Conservation (phyloP, 2,888 invertebrate genomes). For the Cataglyphis altisquamis region DNA sequence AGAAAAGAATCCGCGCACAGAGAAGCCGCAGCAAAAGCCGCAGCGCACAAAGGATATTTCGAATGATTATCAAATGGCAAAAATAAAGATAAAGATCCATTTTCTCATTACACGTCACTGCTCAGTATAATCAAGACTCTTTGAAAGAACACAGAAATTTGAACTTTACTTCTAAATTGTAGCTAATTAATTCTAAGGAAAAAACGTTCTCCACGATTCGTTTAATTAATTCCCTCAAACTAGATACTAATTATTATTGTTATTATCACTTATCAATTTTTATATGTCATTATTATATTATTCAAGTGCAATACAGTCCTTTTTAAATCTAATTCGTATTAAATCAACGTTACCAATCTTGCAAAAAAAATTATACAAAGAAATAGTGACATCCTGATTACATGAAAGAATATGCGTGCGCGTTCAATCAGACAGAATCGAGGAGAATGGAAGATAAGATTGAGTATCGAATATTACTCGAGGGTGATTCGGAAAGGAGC, state of each 20-base stretch:
- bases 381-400: neutral
- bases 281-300: neutral
- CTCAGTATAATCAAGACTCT: constrained; percentile 6
- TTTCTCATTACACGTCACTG: constrained; percentile 37
- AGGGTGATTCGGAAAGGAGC: constrained; percentile 50
- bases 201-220: neutral
- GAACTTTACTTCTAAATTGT: neutral
- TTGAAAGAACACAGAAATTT: neutral
- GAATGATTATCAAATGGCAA: constrained; percentile 46
- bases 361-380: neutral
- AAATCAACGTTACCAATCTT: neutral
- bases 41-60: constrained; percentile 39
- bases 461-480: constrained; percentile 43
- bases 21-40: constrained; percentile 38
- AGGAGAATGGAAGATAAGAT: neutral
- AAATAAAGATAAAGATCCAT: constrained; percentile 46
- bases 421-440: neutral
- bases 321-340: neutral
- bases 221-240: neutral
- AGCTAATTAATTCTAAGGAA: neutral
- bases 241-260: neutral
- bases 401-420: neutral
- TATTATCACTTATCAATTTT: neutral
- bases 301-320: neutral
- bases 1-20: constrained; percentile 36